Conservation (phyloP, 1,140 invertebrate species). For the Hylyphantes graminicola region DNA sequence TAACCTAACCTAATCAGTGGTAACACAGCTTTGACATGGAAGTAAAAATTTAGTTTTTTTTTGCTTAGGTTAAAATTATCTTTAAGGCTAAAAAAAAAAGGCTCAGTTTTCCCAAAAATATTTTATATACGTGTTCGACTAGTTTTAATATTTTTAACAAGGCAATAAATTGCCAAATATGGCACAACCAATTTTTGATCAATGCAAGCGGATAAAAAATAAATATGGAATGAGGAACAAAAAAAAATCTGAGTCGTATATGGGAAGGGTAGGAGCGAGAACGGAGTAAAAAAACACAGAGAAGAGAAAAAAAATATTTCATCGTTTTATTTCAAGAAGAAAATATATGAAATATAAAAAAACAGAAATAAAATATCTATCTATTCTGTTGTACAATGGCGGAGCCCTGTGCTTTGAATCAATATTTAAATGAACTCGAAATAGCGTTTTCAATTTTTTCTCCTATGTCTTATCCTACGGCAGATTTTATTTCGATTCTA, state of each 20-base stretch:
- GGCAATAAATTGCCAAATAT: conserved; percentile 57
- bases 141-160: conserved; percentile 7
- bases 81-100: no score
- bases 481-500: conserved; percentile 59
- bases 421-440: conserved; percentile 62
- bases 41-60: no score
- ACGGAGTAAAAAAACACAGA: background rate
- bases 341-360: conserved; percentile 58
- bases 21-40: no score
- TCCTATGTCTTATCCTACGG: conserved; percentile 54
- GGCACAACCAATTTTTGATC: conserved; percentile 52
- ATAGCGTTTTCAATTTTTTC: conserved; percentile 61
- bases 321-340: conserved; percentile 60
- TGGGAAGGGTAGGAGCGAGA: conserved; percentile 5
- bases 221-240: conserved; percentile 45
- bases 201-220: conserved; percentile 56
- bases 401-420: conserved; percentile 52
- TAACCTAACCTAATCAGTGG: no score
- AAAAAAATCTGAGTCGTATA: background rate
- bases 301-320: conserved; percentile 56
- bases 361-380: conserved; percentile 59
- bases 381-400: conserved; percentile 52
- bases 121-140: no score
- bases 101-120: no score
- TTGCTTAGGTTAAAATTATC: no score